Conservation (phyloP, 2,888 invertebrate genomes). For the Vannuccia rotundouncinata region DNA sequence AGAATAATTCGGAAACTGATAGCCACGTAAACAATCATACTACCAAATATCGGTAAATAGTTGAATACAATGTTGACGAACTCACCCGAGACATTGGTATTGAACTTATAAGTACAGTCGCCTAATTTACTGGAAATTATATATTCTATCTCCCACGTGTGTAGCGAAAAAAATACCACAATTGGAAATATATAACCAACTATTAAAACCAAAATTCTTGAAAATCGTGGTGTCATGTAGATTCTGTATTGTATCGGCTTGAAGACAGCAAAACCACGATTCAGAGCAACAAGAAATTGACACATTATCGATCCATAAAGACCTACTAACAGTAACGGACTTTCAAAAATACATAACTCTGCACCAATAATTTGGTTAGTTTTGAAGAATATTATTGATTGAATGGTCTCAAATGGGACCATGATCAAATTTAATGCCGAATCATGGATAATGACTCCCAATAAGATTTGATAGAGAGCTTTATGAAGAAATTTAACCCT, state of each 20-base stretch:
- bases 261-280: background rate
- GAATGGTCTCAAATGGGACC: background rate
- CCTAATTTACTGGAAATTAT: too few species aligned
- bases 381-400: background rate
- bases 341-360: background rate
- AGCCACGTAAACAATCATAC: too few species aligned
- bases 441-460: background rate
- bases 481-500: background rate
- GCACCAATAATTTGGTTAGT: background rate
- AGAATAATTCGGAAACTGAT: too few species aligned
- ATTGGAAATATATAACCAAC: too few species aligned
- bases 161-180: too few species aligned
- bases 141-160: too few species aligned
- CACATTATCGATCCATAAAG: background rate
- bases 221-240: background rate
- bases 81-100: too few species aligned
- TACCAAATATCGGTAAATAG: too few species aligned
- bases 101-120: too few species aligned
- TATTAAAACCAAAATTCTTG: too few species aligned
- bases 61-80: too few species aligned
- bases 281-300: background rate
- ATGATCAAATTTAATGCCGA: background rate
- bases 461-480: background rate
- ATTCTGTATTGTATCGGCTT: background rate
- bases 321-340: background rate